Evolutionary conservation across 2,888 invertebrate species (phyloP).

Genomic region (Philereme vetulata): DNA sequence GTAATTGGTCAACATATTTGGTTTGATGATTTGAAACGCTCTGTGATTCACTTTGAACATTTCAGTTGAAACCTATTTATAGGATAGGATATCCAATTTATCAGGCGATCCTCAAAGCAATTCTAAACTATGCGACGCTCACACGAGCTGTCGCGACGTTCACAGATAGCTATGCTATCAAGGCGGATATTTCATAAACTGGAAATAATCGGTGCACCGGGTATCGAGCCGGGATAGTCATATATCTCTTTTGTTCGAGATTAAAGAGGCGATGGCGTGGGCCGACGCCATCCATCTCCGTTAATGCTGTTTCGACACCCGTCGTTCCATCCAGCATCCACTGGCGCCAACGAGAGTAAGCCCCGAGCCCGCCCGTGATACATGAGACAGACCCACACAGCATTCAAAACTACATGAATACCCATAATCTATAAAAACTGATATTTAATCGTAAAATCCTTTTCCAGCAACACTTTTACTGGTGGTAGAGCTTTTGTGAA

Average conservation of each 20-base stretch:
- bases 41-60: background rate
- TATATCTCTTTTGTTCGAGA: constrained; percentile 72
- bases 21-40: constrained; percentile 6
- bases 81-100: constrained; percentile 10
- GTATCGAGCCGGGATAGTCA: constrained; percentile 49
- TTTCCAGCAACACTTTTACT: background rate
- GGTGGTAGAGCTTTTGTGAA: too few relatives aligned
- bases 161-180: constrained; percentile 16
- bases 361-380: constrained; percentile 20
- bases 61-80: constrained; percentile 7
- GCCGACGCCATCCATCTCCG: constrained; percentile 69
- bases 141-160: constrained; percentile 14
- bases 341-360: constrained; percentile 25
- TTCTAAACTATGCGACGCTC: constrained; percentile 10
- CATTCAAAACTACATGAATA: constrained; percentile 25
- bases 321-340: constrained; percentile 40
- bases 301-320: constrained; percentile 71
- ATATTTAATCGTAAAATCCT: constrained; percentile 23
- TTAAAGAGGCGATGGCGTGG: constrained; percentile 73
- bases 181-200: constrained; percentile 43
- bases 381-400: constrained; percentile 18
- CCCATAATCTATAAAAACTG: constrained; percentile 10
- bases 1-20: constrained; percentile 4
- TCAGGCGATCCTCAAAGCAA: constrained; percentile 4
- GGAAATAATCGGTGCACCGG: constrained; percentile 41